A percentile compares a stretch with the other conserved stretches of the same genome.
These are phyloP conservation scores for Bufotes viridis DNA, from an alignment of 2,797 vertebrate species.

Conservation along the genomic window DNA sequence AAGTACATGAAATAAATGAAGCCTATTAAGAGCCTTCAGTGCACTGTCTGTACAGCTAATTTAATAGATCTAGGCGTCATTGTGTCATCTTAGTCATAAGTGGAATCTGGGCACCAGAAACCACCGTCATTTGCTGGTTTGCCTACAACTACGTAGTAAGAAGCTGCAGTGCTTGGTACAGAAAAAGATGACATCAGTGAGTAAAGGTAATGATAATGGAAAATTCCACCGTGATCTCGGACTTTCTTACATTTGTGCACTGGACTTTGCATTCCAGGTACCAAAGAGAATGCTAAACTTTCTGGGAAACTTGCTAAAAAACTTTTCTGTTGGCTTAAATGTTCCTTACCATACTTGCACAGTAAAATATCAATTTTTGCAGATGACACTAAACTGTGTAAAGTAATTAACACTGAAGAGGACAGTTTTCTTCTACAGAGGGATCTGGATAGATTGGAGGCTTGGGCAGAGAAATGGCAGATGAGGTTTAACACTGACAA, in stretches of 20 bases:
- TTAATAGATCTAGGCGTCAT: not conserved
- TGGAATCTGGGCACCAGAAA: not conserved
- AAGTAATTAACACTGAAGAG: no score
- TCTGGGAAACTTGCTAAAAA: not conserved
- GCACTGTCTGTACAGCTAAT: not conserved
- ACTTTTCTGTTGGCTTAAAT: not conserved
- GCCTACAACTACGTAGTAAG: not conserved
- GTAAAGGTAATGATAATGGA: not conserved
- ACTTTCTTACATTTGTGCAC: not conserved
- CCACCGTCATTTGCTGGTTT: not conserved
- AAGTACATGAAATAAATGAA: conserved; percentile 11
- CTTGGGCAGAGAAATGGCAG: no score
- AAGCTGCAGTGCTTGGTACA: not conserved
- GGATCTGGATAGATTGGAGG: no score
- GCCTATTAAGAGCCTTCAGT: not conserved
- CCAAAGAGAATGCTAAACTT: not conserved
- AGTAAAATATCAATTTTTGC: no score
- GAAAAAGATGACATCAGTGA: not conserved
- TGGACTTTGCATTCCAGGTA: not conserved
- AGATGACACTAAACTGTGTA: no score
- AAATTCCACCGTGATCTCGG: not conserved
- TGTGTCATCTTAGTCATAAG: conserved; percentile 3
- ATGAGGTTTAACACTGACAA: no score
- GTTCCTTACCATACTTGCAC: not conserved
- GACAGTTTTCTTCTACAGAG: no score